A percentile compares a stretch with the other conserved stretches of the same genome.
Evolutionary conservation across 1,140 invertebrate genomes (phyloP).

Genomic region (Listronotus oregonensis): DNA sequence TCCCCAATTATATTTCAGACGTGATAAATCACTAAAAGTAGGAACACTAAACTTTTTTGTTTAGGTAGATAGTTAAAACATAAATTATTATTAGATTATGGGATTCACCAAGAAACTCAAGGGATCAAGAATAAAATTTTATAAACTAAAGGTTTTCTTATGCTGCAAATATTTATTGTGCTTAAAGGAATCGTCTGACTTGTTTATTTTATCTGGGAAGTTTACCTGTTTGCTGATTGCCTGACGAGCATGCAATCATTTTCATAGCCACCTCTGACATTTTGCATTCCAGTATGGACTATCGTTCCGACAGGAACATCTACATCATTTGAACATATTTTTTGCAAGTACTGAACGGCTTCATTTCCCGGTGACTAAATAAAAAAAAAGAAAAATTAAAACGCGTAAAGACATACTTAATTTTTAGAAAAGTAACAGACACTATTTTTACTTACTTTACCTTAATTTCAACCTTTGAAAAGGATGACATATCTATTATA

Average conservation of each 20-base stretch:
- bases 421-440: neutral
- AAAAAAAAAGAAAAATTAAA: neutral
- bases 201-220: too few relatives aligned
- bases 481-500: constrained; percentile 85
- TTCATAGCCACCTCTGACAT: constrained; percentile 78
- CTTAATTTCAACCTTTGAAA: constrained; percentile 81
- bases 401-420: neutral
- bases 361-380: constrained; percentile 64
- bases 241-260: constrained; percentile 80
- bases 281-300: constrained; percentile 83
- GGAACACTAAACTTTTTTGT: too few relatives aligned
- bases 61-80: too few relatives aligned
- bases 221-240: constrained; percentile 68
- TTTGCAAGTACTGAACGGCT: constrained; percentile 73
- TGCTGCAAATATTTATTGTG: too few relatives aligned
- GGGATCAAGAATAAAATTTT: too few relatives aligned
- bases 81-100: too few relatives aligned
- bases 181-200: too few relatives aligned
- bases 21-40: too few relatives aligned
- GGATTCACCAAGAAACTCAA: too few relatives aligned
- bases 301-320: constrained; percentile 75
- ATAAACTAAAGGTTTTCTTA: too few relatives aligned
- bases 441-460: constrained; percentile 54
- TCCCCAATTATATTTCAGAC: too few relatives aligned
- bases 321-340: constrained; percentile 77